Conservation (phyloP, 2,113 vertebrate genomes). For the Polypterus bichir region DNA sequence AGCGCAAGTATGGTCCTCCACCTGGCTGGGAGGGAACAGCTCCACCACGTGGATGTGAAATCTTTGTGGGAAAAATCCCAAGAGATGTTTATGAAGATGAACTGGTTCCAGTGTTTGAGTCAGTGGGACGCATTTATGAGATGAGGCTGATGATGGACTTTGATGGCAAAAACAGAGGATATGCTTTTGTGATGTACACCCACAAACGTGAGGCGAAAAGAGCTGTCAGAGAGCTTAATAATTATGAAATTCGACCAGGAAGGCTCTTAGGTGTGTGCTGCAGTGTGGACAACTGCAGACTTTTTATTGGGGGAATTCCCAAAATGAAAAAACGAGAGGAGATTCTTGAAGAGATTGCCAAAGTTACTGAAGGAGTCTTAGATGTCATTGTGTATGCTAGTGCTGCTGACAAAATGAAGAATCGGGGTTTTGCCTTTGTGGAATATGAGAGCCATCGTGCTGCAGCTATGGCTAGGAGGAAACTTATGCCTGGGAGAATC, state of each 20-base stretch:
- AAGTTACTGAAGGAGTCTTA: constrained; percentile 90
- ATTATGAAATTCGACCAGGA: constrained; percentile 86
- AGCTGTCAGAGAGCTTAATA: constrained; percentile 91
- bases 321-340: constrained; percentile 98
- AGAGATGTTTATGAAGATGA: constrained; percentile 94
- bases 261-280: constrained; percentile 90
- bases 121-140: constrained; percentile 86
- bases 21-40: constrained; percentile 78
- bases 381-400: constrained; percentile 97
- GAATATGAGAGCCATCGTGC: constrained; percentile 95
- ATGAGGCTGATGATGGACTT: constrained; percentile 99
- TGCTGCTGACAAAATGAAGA: constrained; percentile 97
- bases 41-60: constrained; percentile 88
- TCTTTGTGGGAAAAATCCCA: constrained; percentile 96
- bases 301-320: constrained; percentile 95
- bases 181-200: constrained; percentile 92
- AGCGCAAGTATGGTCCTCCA: constrained; percentile 88
- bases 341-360: constrained; percentile 93
- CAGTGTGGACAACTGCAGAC: constrained; percentile 95
- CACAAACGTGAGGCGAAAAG: constrained; percentile 88
- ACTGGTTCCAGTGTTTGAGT: constrained; percentile 86
- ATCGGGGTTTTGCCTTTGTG: constrained; percentile 93
- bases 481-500: constrained; percentile 93
- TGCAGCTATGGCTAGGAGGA: constrained; percentile 91
- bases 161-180: constrained; percentile 92